phyloP scores from a whole-genome alignment of 2,888 invertebrate genomes.

The Esperia sulphurella region DNA sequence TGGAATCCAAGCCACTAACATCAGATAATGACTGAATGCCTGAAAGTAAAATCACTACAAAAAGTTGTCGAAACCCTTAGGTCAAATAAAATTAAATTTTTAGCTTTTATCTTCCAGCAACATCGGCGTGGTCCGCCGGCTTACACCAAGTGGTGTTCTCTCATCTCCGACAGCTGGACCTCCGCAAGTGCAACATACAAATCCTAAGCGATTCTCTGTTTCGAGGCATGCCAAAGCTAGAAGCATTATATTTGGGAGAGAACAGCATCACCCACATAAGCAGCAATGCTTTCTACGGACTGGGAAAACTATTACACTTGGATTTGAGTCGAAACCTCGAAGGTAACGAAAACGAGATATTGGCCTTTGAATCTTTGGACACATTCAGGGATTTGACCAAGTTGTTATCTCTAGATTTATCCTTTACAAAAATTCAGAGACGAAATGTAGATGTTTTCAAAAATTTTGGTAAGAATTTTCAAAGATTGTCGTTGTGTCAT shows the following conservation, averaged over 20 bases:
- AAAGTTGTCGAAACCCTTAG: too few relatives aligned
- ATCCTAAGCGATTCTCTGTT: conserved; percentile 61
- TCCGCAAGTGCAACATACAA: conserved; percentile 76
- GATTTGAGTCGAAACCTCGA: conserved; percentile 72
- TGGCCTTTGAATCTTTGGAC: conserved; percentile 26
- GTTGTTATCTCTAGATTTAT: conserved; percentile 50
- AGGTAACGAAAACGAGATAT: conserved; percentile 19
- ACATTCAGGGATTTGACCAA: conserved; percentile 29
- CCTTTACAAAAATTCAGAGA: conserved; percentile 37
- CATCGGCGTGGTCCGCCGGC: conserved; percentile 41
- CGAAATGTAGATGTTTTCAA: conserved; percentile 30
- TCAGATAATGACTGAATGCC: too few relatives aligned
- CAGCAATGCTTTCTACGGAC: conserved; percentile 50
- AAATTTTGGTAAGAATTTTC: conserved; percentile 31
- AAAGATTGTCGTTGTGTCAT: conserved; percentile 61
- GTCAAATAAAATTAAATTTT: too few relatives aligned
- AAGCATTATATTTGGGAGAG: conserved; percentile 72
- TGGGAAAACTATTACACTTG: conserved; percentile 60
- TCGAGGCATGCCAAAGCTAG: conserved; percentile 57
- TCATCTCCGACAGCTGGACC: conserved; percentile 72
- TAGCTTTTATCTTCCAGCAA: conserved; percentile 17
- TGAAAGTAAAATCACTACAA: too few relatives aligned
- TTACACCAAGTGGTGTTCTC: conserved; percentile 41
- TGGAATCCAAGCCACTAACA: too few relatives aligned
- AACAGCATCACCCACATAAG: conserved; percentile 69